A percentile compares a stretch with the other conserved stretches of the same genome.
Conservation (phyloP, 37 sponge, comb jelly and placozoan species). For the Amphimedon queenslandica region DNA sequence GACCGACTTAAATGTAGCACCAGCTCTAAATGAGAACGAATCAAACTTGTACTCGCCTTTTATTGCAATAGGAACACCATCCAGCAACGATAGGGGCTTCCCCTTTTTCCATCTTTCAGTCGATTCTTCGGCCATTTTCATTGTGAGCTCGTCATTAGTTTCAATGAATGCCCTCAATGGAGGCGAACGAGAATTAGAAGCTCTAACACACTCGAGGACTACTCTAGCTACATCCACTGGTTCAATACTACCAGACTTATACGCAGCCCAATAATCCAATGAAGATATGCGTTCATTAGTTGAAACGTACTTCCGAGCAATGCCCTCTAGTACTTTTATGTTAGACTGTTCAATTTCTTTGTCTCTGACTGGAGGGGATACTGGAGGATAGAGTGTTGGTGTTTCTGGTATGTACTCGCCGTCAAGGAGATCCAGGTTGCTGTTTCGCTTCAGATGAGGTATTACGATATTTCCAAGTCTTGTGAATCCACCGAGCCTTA, state of each 20-base stretch:
- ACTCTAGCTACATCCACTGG: conserved; percentile 53
- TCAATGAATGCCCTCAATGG: conserved; percentile 73
- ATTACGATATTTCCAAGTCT: conserved; percentile 45
- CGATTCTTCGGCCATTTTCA: conserved; percentile 71
- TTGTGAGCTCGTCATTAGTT: conserved; percentile 30
- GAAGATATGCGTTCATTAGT: neutral
- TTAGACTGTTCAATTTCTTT: conserved; percentile 1
- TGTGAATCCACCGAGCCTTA: conserved; percentile 45
- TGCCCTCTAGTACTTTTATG: neutral
- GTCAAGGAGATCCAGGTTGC: conserved; percentile 12
- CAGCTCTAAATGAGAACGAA: conserved; percentile 45
- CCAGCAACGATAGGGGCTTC: conserved; percentile 70
- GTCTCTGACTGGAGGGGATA: conserved; percentile 8
- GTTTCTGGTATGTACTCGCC: conserved; percentile 53
- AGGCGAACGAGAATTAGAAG: conserved; percentile 35
- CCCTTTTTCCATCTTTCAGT: conserved; percentile 72
- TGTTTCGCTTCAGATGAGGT: neutral
- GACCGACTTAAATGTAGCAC: conserved; percentile 30
- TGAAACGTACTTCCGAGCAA: neutral
- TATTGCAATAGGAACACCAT: conserved; percentile 85
- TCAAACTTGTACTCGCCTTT: conserved; percentile 76
- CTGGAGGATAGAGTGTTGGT: conserved; percentile 46
- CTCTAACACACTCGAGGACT: conserved; percentile 40
- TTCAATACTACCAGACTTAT: conserved; percentile 16
- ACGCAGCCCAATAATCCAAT: conserved; percentile 28